Percentiles rank a stretch among this genome's conserved stretches.
Conservation (phyloP, 2,113 vertebrate genomes). For the Etheostoma spectabile region DNA sequence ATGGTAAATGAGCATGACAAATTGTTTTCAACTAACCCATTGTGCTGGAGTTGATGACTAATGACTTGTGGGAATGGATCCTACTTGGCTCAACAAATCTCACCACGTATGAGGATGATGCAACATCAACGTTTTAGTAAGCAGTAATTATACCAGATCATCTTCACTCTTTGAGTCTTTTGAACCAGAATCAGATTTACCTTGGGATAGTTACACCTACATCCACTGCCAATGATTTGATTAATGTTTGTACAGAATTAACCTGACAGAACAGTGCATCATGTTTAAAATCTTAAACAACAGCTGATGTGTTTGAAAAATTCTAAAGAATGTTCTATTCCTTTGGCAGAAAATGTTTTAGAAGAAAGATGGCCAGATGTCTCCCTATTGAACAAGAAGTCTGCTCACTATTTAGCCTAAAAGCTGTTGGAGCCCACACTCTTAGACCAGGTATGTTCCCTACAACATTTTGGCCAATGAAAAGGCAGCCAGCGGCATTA, state of each 20-base stretch:
- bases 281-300: not conserved
- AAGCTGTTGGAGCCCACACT: conserved; percentile 21
- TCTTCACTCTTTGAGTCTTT: conserved; percentile 41
- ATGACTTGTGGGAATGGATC: conserved; percentile 72
- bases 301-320: conserved; percentile 1
- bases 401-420: conserved; percentile 1
- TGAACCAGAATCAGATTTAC: conserved; percentile 12
- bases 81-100: conserved; percentile 65
- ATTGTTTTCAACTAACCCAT: conserved; percentile 68
- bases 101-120: conserved; percentile 68
- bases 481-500: conserved; percentile 28
- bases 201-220: conserved; percentile 11
- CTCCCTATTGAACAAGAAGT: not conserved
- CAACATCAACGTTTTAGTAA: conserved; percentile 68
- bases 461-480: conserved; percentile 31
- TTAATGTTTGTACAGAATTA: not conserved
- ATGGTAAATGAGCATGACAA: conserved; percentile 63
- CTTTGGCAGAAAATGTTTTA: not conserved
- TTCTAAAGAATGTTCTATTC: not conserved
- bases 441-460: not conserved
- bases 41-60: conserved; percentile 73
- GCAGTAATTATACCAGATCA: conserved; percentile 52
- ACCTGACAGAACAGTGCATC: not conserved
- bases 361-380: not conserved
- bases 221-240: conserved; percentile 12